Conservation (phyloP, 2,888 invertebrate genomes). For the Chalcis sispes region DNA sequence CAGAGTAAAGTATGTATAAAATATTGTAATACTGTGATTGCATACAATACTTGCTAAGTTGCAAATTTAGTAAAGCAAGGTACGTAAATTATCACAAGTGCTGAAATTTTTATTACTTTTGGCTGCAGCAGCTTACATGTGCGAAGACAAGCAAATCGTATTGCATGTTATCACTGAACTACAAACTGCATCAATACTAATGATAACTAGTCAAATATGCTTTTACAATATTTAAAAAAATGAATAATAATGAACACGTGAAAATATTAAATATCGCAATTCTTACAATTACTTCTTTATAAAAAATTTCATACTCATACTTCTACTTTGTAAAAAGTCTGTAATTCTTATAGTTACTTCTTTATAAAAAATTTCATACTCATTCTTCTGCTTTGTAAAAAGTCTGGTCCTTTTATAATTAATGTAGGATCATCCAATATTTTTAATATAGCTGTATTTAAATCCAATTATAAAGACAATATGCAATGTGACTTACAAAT, state of each 20-base stretch:
- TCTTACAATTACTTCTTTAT: slow-evolving; percentile 27
- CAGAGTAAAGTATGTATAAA: slow-evolving; percentile 61
- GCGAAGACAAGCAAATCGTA: slow-evolving; percentile 5
- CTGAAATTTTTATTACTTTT: slow-evolving; percentile 13
- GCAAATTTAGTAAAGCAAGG: slow-evolving; percentile 16
- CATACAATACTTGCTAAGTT: slow-evolving; percentile 25
- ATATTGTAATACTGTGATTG: slow-evolving; percentile 30
- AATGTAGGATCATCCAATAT: slow-evolving; percentile 23
- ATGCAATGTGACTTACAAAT: slow-evolving; percentile 31
- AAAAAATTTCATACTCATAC: slow-evolving; percentile 17
- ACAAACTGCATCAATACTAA: slow-evolving; percentile 49
- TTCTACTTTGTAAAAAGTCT: slow-evolving; percentile 30
- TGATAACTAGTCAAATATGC: slow-evolving; percentile 39
- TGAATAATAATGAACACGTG: slow-evolving; percentile 50
- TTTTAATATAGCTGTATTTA: slow-evolving; percentile 14
- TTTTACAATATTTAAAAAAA: slow-evolving; percentile 37
- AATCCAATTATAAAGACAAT: slow-evolving; percentile 37
- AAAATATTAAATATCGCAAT: slow-evolving; percentile 39
- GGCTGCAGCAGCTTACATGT: not conserved
- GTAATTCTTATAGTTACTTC: slow-evolving; percentile 37
- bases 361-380: slow-evolving; percentile 37
- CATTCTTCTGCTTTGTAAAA: slow-evolving; percentile 17
- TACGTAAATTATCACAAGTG: slow-evolving; percentile 39
- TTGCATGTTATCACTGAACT: slow-evolving; percentile 37
- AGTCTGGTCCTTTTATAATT: slow-evolving; percentile 46